Conservation (phyloP, 2,113 vertebrate species). For the Peromyscus polionotus region DNA sequence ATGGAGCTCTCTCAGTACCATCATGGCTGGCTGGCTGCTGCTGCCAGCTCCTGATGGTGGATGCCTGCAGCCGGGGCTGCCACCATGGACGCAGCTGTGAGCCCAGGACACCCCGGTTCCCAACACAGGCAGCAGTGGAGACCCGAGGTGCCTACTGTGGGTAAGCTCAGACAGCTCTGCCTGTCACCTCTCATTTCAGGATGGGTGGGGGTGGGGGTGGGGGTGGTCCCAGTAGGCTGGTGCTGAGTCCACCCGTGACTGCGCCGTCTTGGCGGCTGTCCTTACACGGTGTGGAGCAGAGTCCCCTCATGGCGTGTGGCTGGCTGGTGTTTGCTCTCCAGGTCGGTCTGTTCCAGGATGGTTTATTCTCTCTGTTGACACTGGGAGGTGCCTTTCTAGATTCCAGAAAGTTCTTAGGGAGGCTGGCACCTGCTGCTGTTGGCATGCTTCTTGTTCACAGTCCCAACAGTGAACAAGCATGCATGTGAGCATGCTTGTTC, state of each 20-base stretch:
- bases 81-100: not conserved
- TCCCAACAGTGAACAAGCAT: no score
- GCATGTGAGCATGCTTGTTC: rapidly evolving
- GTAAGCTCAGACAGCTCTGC: not conserved
- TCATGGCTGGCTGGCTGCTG: not conserved
- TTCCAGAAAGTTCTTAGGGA: not conserved
- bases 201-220: not conserved
- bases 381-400: not conserved
- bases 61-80: not conserved
- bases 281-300: not conserved
- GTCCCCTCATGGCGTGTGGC: not conserved
- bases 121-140: not conserved
- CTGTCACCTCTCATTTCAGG: not conserved
- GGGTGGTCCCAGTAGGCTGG: not conserved
- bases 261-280: no score
- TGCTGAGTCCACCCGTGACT: not conserved
- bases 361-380: no score
- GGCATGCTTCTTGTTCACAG: not conserved
- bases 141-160: not conserved
- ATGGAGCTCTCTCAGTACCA: not conserved
- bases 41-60: not conserved
- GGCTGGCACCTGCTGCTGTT: rapidly evolving
- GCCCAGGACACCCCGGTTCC: not conserved
- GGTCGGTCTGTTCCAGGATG: not conserved
- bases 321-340: not conserved